Percentiles rank a stretch among this genome's conserved stretches.
Evolutionary conservation across 2,888 invertebrate species (phyloP).

Genomic region (Brachynemurus nebulosus): DNA sequence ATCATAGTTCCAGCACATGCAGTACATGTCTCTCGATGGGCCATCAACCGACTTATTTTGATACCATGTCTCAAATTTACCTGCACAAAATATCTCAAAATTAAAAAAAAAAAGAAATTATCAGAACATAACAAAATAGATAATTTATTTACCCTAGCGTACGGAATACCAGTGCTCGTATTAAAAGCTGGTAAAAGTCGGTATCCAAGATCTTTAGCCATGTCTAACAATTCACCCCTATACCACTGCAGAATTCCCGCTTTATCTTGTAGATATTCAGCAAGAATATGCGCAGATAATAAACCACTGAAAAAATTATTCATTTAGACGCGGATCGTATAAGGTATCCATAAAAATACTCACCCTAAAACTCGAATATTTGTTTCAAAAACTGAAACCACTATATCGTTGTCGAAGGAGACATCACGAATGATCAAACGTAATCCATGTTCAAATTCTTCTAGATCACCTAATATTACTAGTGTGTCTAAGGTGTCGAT

Average conservation of each 20-base stretch:
- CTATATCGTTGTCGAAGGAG: slow-evolving; percentile 82
- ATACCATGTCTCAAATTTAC: slow-evolving; percentile 73
- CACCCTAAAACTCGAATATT: slow-evolving; percentile 96
- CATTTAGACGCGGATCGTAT: no score
- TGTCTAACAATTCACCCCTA: slow-evolving; percentile 68
- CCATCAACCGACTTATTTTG: slow-evolving; percentile 55
- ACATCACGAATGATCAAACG: slow-evolving; percentile 75
- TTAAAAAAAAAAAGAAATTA: neutral
- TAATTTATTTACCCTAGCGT: slow-evolving; percentile 58
- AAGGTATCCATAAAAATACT: slow-evolving; percentile 27
- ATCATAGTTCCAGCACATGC: slow-evolving; percentile 98
- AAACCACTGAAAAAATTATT: slow-evolving; percentile 64
- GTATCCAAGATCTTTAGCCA: slow-evolving; percentile 88
- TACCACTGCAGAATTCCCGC: slow-evolving; percentile 70
- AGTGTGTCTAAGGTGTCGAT: slow-evolving; percentile 91
- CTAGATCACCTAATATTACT: slow-evolving; percentile 80
- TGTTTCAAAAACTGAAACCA: slow-evolving; percentile 96
- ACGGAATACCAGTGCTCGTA: slow-evolving; percentile 93
- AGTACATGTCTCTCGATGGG: slow-evolving; percentile 85
- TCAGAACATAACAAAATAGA: neutral
- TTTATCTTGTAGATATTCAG: slow-evolving; percentile 64
- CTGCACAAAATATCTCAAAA: slow-evolving; percentile 30
- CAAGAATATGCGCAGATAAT: slow-evolving; percentile 82
- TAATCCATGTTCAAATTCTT: slow-evolving; percentile 87
- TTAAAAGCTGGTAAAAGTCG: slow-evolving; percentile 95